Percentiles rank a stretch among this genome's conserved stretches.
These are phyloP conservation scores for Leptinotarsa haldemani DNA, from an alignment of 2,888 invertebrate genomes.

Conservation along the genomic window DNA sequence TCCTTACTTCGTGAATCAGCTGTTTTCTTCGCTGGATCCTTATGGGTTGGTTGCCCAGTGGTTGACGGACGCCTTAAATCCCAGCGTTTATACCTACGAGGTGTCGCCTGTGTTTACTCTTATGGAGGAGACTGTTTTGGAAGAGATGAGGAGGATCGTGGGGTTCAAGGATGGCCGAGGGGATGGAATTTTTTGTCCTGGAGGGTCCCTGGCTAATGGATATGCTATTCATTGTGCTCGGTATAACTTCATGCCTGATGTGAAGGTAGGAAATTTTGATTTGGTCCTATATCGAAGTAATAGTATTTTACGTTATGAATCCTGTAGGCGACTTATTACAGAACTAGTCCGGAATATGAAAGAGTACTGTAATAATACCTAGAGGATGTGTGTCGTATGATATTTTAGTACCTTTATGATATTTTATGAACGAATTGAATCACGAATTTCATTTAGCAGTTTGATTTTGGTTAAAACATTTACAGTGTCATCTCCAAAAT, in stretches of 20 bases:
- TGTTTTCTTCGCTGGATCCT: slow-evolving; percentile 87
- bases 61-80: slow-evolving; percentile 86
- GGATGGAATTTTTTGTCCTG: slow-evolving; percentile 90
- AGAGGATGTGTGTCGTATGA: too few relatives aligned
- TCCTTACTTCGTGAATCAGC: slow-evolving; percentile 89
- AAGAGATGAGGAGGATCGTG: slow-evolving; percentile 82
- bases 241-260: slow-evolving; percentile 76
- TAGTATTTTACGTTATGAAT: too few relatives aligned
- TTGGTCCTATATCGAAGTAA: not conserved
- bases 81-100: slow-evolving; percentile 90
- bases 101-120: slow-evolving; percentile 89
- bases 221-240: slow-evolving; percentile 91
- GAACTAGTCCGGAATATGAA: too few relatives aligned
- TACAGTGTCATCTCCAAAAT: too few relatives aligned
- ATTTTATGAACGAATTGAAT: too few relatives aligned
- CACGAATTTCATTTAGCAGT: too few relatives aligned
- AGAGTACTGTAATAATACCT: too few relatives aligned
- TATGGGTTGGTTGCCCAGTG: slow-evolving; percentile 87
- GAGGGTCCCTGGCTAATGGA: slow-evolving; percentile 91
- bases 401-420: too few relatives aligned
- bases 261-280: slow-evolving; percentile 72
- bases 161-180: slow-evolving; percentile 81
- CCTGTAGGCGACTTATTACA: too few relatives aligned
- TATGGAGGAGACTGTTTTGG: slow-evolving; percentile 86
- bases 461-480: too few relatives aligned